phyloP scores from a whole-genome alignment of 2,113 vertebrate genomes.

The Calyptomena viridis region DNA sequence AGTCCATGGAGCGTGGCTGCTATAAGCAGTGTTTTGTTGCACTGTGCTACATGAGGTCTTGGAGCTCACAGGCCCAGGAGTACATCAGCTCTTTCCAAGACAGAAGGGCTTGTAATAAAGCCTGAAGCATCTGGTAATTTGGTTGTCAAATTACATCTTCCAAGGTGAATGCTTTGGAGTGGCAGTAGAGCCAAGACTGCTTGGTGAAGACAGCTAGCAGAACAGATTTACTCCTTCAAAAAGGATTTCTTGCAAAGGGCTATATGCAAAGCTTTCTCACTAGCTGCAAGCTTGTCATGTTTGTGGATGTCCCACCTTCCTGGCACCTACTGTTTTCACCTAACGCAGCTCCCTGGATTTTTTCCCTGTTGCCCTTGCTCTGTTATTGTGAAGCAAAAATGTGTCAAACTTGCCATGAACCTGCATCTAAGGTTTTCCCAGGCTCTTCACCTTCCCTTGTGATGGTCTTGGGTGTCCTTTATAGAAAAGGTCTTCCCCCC shows the following conservation, averaged over 20 bases:
- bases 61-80: background rate
- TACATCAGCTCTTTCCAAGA: conserved; percentile 17
- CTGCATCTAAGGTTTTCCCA: background rate
- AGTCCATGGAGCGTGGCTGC: background rate
- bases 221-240: background rate
- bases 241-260: background rate
- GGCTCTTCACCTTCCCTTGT: background rate
- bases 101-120: conserved; percentile 19
- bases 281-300: background rate
- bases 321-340: background rate
- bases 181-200: background rate
- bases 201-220: background rate
- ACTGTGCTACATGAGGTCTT: conserved; percentile 49
- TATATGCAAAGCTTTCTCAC: background rate
- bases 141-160: conserved; percentile 1
- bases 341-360: background rate
- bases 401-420: background rate
- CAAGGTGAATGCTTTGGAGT: background rate
- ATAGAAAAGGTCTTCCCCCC: background rate
- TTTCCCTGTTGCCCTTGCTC: background rate
- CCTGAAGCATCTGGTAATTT: conserved; percentile 21
- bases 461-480: background rate
- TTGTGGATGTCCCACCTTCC: background rate
- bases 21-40: background rate
- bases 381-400: background rate